phyloP scores from a whole-genome alignment of 2,888 invertebrate species.

The Acronicta leporina region DNA sequence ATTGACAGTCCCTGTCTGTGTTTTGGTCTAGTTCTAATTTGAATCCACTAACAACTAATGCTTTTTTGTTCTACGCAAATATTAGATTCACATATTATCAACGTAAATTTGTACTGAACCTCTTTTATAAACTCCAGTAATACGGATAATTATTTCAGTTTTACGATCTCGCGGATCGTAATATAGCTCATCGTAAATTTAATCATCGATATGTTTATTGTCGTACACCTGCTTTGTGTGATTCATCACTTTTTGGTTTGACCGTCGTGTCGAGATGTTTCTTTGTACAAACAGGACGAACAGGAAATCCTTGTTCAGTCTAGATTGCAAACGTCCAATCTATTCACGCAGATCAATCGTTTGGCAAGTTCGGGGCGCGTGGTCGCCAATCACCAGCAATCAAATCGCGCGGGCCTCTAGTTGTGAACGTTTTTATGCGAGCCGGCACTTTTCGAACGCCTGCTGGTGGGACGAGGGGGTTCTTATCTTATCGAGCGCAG shows the following conservation, averaged over 20 bases:
- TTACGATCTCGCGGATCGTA: constrained; percentile 65
- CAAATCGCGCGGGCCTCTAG: constrained; percentile 72
- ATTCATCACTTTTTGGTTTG: constrained; percentile 60
- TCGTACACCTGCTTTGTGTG: constrained; percentile 68
- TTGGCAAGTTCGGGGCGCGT: constrained; percentile 64
- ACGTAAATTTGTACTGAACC: constrained; percentile 22
- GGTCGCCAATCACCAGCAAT: constrained; percentile 69
- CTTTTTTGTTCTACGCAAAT: constrained; percentile 40
- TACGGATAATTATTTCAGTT: constrained; percentile 60
- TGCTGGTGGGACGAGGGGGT: constrained; percentile 52
- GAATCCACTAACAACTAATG: constrained; percentile 41
- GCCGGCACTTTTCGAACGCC: constrained; percentile 66
- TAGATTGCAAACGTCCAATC: constrained; percentile 52
- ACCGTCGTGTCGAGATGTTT: constrained; percentile 48
- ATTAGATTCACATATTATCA: constrained; percentile 49
- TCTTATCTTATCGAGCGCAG: constrained; percentile 71
- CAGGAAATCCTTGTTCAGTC: constrained; percentile 58
- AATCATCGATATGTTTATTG: constrained; percentile 65
- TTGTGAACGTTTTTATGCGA: constrained; percentile 79
- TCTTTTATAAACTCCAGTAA: constrained; percentile 44
- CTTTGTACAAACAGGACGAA: constrained; percentile 39
- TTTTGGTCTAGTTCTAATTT: constrained; percentile 56
- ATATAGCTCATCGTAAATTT: constrained; percentile 65
- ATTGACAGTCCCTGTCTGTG: constrained; percentile 32
- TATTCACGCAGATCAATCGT: constrained; percentile 71